Evolutionary conservation across 35 echinoderm and acorn worm genomes (phyloP).

Genomic region (Apostichopus californicus): DNA sequence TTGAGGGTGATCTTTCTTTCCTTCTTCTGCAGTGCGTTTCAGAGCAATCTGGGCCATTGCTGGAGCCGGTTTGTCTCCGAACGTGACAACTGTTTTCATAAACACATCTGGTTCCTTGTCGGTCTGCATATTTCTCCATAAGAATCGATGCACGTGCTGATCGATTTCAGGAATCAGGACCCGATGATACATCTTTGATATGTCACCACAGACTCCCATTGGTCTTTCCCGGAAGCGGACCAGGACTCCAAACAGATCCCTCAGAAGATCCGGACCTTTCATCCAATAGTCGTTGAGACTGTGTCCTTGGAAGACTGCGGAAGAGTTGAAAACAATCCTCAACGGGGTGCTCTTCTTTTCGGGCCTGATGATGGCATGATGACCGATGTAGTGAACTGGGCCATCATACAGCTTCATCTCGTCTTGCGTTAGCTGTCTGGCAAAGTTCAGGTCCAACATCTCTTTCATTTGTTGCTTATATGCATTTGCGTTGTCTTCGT

Average conservation of each 20-base stretch:
- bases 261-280: conserved; percentile 62
- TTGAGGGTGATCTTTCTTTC: conserved; percentile 23
- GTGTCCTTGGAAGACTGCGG: conserved; percentile 42
- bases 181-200: conserved; percentile 64
- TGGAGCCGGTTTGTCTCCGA: conserved; percentile 75
- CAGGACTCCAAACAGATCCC: conserved; percentile 55
- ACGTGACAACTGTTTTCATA: conserved; percentile 67
- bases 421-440: conserved; percentile 38
- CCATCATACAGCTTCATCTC: conserved; percentile 35
- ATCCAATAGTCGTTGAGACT: conserved; percentile 59
- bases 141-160: conserved; percentile 46
- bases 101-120: conserved; percentile 51
- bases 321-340: conserved; percentile 48
- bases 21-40: conserved; percentile 60
- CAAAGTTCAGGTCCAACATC: conserved; percentile 62
- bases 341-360: conserved; percentile 66
- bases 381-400: conserved; percentile 58
- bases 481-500: conserved; percentile 23
- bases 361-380: conserved; percentile 33
- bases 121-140: conserved; percentile 49
- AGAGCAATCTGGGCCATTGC: conserved; percentile 73
- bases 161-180: conserved; percentile 42
- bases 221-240: conserved; percentile 38
- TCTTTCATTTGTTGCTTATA: conserved; percentile 54
- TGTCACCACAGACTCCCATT: conserved; percentile 42